These are phyloP conservation scores for Microcebus ravelobensis DNA, from an alignment of 2,113 vertebrate genomes.

Conservation along the genomic window DNA sequence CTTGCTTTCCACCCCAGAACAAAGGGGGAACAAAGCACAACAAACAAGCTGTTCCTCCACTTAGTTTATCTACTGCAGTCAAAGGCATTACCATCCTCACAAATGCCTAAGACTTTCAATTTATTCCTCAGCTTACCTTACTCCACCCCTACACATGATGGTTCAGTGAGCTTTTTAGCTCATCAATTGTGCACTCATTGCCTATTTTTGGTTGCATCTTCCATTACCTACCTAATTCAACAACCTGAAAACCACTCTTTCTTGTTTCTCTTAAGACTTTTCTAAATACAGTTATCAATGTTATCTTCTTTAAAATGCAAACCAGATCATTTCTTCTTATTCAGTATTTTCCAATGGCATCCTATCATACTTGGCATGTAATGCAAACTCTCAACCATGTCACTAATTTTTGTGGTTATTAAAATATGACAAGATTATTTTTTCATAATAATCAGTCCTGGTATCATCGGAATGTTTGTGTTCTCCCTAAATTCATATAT, in stretches of 20 bases:
- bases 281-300: neutral
- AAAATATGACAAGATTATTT: neutral
- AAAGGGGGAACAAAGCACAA: neutral
- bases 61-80: neutral
- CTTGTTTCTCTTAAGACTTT: neutral
- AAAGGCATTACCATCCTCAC: fast-evolving
- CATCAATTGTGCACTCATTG: neutral
- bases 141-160: fast-evolving
- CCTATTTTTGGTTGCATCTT: neutral
- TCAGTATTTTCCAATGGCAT: neutral
- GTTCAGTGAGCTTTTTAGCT: neutral
- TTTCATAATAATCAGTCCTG: neutral
- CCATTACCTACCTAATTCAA: neutral
- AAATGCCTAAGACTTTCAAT: neutral
- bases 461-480: neutral
- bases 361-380: neutral
- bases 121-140: neutral
- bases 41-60: neutral
- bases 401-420: neutral
- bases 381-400: neutral
- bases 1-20: neutral
- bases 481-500: neutral
- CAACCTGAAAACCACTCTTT: neutral
- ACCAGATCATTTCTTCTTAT: neutral
- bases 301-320: neutral